phyloP scores from a whole-genome alignment of 2,888 invertebrate species.

The Macaria liturata region DNA sequence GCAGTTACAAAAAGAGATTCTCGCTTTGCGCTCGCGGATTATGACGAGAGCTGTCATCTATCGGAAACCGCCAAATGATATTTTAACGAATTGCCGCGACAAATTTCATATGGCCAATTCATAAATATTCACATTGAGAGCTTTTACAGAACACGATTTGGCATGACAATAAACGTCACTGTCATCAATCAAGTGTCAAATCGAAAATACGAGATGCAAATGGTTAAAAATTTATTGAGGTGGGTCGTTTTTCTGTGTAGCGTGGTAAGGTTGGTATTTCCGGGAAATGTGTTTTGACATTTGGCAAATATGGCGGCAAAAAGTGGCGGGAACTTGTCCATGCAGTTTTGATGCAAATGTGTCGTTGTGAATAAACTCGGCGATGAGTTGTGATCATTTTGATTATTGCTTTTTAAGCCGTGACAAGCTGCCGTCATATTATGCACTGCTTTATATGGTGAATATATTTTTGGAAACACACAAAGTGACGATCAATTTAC shows the following conservation, averaged over 20 bases:
- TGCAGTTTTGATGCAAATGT: slow-evolving; percentile 64
- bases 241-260: slow-evolving; percentile 22
- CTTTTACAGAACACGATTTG: slow-evolving; percentile 66
- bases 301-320: slow-evolving; percentile 40
- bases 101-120: slow-evolving; percentile 54
- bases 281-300: slow-evolving; percentile 25
- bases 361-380: slow-evolving; percentile 48
- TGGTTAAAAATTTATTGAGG: slow-evolving; percentile 48
- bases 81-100: slow-evolving; percentile 63
- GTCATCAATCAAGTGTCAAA: slow-evolving; percentile 70
- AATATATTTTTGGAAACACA: slow-evolving; percentile 18
- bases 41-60: slow-evolving; percentile 47
- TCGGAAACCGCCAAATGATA: slow-evolving; percentile 56
- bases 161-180: slow-evolving; percentile 73
- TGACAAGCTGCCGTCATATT: slow-evolving; percentile 36
- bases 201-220: slow-evolving; percentile 51
- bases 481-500: neutral
- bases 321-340: slow-evolving; percentile 68
- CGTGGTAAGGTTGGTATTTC: slow-evolving; percentile 29
- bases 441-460: slow-evolving; percentile 42
- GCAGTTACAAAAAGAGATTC: slow-evolving; percentile 60
- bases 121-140: slow-evolving; percentile 77
- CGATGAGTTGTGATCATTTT: slow-evolving; percentile 52
- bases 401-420: slow-evolving; percentile 56
- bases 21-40: slow-evolving; percentile 52